Conservation (phyloP, 2,888 invertebrate species). For the Microctonus aethiopoides region DNA sequence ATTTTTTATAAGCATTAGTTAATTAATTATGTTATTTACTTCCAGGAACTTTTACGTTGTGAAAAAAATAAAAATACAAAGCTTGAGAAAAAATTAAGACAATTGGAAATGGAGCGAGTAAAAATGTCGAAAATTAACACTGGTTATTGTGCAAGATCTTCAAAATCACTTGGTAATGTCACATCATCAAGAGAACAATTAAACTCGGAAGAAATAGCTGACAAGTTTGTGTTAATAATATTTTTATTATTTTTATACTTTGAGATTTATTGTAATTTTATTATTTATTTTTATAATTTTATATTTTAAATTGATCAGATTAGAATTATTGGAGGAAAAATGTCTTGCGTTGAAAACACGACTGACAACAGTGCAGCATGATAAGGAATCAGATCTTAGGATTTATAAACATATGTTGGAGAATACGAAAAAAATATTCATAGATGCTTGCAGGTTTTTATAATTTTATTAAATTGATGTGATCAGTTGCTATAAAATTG, state of each 20-base stretch:
- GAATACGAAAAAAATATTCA: constrained; percentile 71
- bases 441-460: constrained; percentile 66
- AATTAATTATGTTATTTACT: too few species aligned
- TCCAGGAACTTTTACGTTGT: constrained; percentile 59
- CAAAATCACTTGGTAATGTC: constrained; percentile 50
- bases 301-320: constrained; percentile 67
- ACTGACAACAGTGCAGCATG: constrained; percentile 73
- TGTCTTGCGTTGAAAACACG: constrained; percentile 74
- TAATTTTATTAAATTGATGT: neutral
- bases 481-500: neutral
- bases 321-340: constrained; percentile 76
- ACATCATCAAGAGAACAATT: constrained; percentile 59
- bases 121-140: constrained; percentile 58
- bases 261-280: neutral
- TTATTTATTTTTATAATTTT: neutral
- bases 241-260: constrained; percentile 1
- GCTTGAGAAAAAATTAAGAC: constrained; percentile 70
- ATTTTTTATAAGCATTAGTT: too few species aligned
- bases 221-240: constrained; percentile 46
- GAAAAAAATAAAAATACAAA: constrained; percentile 72
- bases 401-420: constrained; percentile 72
- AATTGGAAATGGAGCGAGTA: constrained; percentile 70
- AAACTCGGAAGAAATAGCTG: constrained; percentile 59
- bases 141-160: constrained; percentile 58
- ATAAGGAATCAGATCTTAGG: constrained; percentile 72